Evolutionary conservation across 2,888 invertebrate species (phyloP).

Genomic region (Hirtodrosophila histrioides): DNA sequence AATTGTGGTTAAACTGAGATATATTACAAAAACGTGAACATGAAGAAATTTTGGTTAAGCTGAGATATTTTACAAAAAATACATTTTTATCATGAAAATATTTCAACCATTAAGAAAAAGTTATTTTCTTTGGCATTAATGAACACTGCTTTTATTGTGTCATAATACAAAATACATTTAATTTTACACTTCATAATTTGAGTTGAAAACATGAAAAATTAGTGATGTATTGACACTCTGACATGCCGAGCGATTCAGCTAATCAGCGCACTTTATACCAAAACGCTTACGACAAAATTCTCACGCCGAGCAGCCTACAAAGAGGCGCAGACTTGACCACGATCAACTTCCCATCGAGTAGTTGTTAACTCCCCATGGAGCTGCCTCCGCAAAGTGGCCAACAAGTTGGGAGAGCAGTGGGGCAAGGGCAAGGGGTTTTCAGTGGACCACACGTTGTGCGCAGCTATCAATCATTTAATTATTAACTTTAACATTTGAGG

Average conservation of each 20-base stretch:
- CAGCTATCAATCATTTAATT: constrained; percentile 57
- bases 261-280: constrained; percentile 64
- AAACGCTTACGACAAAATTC: constrained; percentile 41
- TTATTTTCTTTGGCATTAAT: too few species aligned
- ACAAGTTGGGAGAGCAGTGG: neutral
- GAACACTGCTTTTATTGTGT: too few species aligned
- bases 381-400: constrained; percentile 41
- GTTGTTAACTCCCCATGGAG: constrained; percentile 48
- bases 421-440: neutral
- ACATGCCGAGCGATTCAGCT: constrained; percentile 17
- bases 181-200: constrained; percentile 8
- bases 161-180: too few species aligned
- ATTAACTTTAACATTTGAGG: constrained; percentile 29
- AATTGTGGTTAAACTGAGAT: too few species aligned
- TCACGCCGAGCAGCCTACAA: constrained; percentile 28
- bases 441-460: constrained; percentile 49
- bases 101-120: too few species aligned
- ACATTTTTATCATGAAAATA: too few species aligned
- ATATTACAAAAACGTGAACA: too few species aligned
- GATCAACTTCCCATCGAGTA: constrained; percentile 32
- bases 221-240: constrained; percentile 27
- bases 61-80: too few species aligned
- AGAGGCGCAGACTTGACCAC: neutral
- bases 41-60: too few species aligned
- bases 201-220: neutral